Evolutionary conservation across 2,113 vertebrate genomes (phyloP).

Genomic region (Bucco capensis): DNA sequence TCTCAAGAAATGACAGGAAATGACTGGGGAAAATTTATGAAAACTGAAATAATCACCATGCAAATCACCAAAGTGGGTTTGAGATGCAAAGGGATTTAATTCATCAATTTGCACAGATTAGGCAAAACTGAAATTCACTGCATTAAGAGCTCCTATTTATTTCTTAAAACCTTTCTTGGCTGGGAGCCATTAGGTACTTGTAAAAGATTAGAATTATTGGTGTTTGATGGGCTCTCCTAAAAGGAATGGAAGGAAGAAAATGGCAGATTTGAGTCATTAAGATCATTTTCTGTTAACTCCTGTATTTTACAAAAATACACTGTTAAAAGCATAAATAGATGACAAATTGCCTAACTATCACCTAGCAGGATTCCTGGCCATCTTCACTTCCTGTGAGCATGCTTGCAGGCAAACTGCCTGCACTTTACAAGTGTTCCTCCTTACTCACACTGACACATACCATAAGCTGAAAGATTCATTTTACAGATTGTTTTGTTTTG

Average conservation of each 20-base stretch:
- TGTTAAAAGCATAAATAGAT: conserved; percentile 48
- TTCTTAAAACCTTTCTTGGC: conserved; percentile 70
- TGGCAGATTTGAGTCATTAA: conserved; percentile 41
- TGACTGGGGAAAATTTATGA: conserved; percentile 40
- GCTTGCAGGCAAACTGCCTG: not conserved
- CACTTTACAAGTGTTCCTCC: not conserved
- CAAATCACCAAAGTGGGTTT: conserved; percentile 65
- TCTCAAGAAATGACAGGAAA: conserved; percentile 44
- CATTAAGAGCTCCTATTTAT: conserved; percentile 68
- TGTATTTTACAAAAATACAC: conserved; percentile 48
- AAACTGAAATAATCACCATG: conserved; percentile 56
- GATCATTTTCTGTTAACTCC: conserved; percentile 48
- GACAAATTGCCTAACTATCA: conserved; percentile 27
- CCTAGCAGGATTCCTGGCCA: not conserved
- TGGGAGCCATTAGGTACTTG: conserved; percentile 59
- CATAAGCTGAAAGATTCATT: not conserved
- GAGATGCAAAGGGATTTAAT: conserved; percentile 67
- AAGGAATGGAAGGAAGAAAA: conserved; percentile 36
- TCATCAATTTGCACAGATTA: conserved; percentile 71
- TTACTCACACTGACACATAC: not conserved
- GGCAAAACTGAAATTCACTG: conserved; percentile 63
- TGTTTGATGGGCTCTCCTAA: conserved; percentile 54
- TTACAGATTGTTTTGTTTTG: not conserved
- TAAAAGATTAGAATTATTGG: conserved; percentile 64
- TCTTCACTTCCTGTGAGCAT: not conserved